Percentiles rank a stretch among this genome's conserved stretches.
phyloP scores from a whole-genome alignment of 2,113 vertebrate species.

The Marcusenius ussheri region DNA sequence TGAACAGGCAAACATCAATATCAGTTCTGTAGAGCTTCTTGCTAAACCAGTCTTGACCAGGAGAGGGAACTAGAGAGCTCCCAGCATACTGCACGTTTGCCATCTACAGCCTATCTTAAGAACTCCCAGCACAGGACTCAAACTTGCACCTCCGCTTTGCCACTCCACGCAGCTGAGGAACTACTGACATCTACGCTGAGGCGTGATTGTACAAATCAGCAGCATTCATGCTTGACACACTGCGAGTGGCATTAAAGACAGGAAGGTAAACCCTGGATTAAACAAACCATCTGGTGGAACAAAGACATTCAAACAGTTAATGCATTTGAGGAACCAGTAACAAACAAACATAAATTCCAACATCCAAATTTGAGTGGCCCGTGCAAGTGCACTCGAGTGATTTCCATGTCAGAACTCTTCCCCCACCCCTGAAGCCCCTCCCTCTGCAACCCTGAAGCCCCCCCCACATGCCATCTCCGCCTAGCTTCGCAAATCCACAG shows the following conservation, averaged over 20 bases:
- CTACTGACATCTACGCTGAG: background rate
- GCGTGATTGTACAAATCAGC: background rate
- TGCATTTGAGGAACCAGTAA: conserved; percentile 11
- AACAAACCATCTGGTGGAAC: background rate
- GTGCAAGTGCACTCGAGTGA: background rate
- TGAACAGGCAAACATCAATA: background rate
- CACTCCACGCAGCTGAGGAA: background rate
- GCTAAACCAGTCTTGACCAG: background rate
- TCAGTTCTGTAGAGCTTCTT: background rate
- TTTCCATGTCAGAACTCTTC: background rate
- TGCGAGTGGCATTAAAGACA: conserved; percentile 2
- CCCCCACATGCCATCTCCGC: conserved; percentile 19
- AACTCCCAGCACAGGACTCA: background rate
- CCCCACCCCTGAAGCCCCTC: background rate
- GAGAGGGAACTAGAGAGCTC: conserved; percentile 3
- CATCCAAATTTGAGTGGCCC: background rate
- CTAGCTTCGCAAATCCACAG: conserved; percentile 26
- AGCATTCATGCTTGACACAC: conserved; percentile 1
- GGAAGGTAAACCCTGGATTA: background rate
- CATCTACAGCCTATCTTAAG: background rate
- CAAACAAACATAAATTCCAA: background rate
- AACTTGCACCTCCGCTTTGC: background rate
- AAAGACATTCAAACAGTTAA: background rate
- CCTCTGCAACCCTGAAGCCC: background rate
- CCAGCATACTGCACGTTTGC: background rate